These are phyloP conservation scores for Poeciliopsis turrubarensis DNA, from an alignment of 2,113 vertebrate species.

Conservation along the genomic window DNA sequence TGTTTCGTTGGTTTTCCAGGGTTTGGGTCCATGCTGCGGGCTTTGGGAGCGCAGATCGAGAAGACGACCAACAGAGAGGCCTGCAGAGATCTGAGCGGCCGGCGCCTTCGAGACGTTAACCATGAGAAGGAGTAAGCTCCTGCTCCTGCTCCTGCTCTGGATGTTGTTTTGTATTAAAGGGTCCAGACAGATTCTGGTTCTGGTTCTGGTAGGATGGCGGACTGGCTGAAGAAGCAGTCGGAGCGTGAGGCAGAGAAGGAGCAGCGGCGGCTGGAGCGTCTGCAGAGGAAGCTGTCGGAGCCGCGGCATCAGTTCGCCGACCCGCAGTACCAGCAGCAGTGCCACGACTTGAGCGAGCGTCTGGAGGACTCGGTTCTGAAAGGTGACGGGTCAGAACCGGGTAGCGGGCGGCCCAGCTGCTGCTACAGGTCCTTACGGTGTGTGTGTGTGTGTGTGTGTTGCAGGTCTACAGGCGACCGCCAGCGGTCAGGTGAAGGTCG, in stretches of 20 bases:
- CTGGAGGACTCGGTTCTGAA: constrained; percentile 94
- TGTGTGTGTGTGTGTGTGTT: constrained; percentile 1
- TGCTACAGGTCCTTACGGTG: not conserved
- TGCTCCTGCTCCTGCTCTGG: not conserved
- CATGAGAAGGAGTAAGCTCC: constrained; percentile 92
- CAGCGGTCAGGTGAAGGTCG: constrained; percentile 77
- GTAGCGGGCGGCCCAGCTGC: not conserved
- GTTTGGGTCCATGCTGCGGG: constrained; percentile 97
- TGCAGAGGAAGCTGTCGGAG: constrained; percentile 88
- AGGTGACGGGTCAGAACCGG: constrained; percentile 71
- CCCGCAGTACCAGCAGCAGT: constrained; percentile 87
- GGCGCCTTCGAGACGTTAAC: constrained; percentile 94
- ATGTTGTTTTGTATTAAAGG: not conserved
- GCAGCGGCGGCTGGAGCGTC: constrained; percentile 87
- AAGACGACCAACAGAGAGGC: constrained; percentile 98
- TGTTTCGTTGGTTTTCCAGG: constrained; percentile 71
- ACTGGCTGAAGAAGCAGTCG: constrained; percentile 94
- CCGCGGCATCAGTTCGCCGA: constrained; percentile 88
- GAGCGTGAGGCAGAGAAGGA: constrained; percentile 94
- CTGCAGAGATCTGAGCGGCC: constrained; percentile 93
- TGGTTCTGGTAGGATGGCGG: constrained; percentile 86
- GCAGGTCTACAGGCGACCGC: constrained; percentile 92
- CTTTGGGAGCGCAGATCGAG: constrained; percentile 96
- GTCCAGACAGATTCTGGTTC: constrained; percentile 6
- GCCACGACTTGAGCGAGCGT: constrained; percentile 89